Percentiles rank a stretch among this genome's conserved stretches.
Evolutionary conservation across 2,113 vertebrate genomes (phyloP).

Genomic region (Centrocercus urophasianus): DNA sequence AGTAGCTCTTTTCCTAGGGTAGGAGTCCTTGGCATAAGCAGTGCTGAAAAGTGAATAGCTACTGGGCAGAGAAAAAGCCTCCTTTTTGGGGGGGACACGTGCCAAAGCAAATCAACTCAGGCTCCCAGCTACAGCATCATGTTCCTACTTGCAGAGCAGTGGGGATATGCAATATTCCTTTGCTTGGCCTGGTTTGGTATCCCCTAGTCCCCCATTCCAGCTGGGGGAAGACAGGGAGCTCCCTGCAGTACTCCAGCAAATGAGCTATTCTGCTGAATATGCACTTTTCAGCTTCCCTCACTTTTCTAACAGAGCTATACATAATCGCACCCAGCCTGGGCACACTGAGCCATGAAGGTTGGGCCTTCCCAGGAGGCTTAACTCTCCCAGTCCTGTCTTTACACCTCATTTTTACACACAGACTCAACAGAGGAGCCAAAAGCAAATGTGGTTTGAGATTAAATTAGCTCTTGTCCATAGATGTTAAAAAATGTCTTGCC

Average conservation of each 20-base stretch:
- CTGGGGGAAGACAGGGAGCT: neutral
- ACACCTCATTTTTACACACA: neutral
- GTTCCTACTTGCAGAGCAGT: rapidly evolving
- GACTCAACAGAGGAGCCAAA: neutral
- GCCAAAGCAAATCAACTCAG: neutral
- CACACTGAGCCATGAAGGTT: neutral
- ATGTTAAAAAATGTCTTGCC: neutral
- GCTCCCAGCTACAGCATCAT: rapidly evolving
- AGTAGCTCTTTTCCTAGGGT: neutral
- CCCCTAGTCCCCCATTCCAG: rapidly evolving
- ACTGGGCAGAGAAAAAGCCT: neutral
- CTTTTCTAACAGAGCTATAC: neutral
- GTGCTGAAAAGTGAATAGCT: neutral
- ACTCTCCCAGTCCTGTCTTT: neutral
- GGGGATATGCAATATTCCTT: neutral
- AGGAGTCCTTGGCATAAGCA: neutral
- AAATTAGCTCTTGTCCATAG: neutral
- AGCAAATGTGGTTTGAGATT: neutral
- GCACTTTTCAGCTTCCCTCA: neutral
- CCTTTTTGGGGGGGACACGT: rapidly evolving
- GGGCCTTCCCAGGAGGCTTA: neutral
- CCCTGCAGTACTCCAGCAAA: neutral
- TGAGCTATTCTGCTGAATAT: rapidly evolving
- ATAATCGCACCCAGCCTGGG: neutral
- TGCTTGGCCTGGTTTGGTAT: neutral